Evolutionary conservation across 2,113 vertebrate species (phyloP), one percentile per base, ranked within the genome.

Genomic region (Bagarius yarrelli): DNA sequence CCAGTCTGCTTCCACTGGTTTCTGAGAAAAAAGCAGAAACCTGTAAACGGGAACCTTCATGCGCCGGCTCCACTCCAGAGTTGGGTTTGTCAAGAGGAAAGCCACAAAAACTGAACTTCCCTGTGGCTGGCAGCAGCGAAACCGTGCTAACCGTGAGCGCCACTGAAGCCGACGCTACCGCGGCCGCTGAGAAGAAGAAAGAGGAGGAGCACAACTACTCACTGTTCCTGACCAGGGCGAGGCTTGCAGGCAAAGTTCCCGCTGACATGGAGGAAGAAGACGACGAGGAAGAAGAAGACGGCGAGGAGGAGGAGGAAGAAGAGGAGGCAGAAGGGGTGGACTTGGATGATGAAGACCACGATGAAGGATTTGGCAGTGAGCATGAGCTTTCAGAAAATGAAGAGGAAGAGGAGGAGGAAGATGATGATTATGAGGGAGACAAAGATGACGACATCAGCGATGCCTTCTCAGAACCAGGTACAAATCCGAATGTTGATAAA

Each of bases 171-270:
- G 82, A 87, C 19, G 78, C 84, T 0, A 84, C 79, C 2, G 93
- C 94, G 5, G 94, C 94, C 66, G 91, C 92, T 0, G 96, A 98
- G 91, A 97, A 98, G 88, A 97, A 94, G 87, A 98, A 98, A 72
- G 98, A 99, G 90, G 97, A 99, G 89, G 98, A 99, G 88, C 98
- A 99, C 94, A 99, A 99, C 90, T 99, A 99, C 34, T 99, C 97
- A 8, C 94, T 98, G 53, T 98, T 98, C 87, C 92, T 98, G 81
- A 96, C 95, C 19, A 95, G 95, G 77, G 87, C 87, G 76, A 85
- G 94, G 86, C 91, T 93, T 63, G 95, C 95, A 0, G 90, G 90
- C 76, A 93, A 92, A 78, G 40, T 81, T 30, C 84, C 78, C 27
- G 69, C 80, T 53, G 85, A 84, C 12, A 89, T 88, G 77, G 95